phyloP scores from a whole-genome alignment of 2,888 invertebrate genomes.

The Agrotis clavis region DNA sequence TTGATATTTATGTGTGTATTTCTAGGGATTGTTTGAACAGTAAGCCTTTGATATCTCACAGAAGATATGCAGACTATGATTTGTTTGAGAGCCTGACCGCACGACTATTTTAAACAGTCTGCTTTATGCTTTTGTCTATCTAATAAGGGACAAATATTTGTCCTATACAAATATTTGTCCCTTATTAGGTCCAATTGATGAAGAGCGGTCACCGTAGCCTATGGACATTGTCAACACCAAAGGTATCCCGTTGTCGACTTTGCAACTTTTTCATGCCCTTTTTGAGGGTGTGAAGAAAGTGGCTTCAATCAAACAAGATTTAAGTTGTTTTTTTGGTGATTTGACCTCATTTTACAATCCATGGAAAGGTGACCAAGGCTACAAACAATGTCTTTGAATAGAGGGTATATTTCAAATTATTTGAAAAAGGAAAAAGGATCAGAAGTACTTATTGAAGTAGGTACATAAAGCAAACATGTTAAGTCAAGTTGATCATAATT shows the following conservation, averaged over 20 bases:
- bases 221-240: too few relatives aligned
- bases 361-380: neutral
- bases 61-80: neutral
- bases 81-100: neutral
- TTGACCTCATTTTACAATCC: neutral
- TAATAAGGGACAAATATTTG: too few relatives aligned
- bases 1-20: conserved; percentile 47
- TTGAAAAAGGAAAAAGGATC: too few relatives aligned
- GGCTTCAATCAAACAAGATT: too few relatives aligned
- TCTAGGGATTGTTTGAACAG: conserved; percentile 5
- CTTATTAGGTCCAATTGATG: too few relatives aligned
- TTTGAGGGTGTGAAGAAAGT: too few relatives aligned
- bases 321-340: neutral
- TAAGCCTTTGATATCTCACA: conserved; percentile 1
- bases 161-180: too few relatives aligned
- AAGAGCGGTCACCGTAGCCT: too few relatives aligned
- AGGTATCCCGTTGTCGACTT: neutral
- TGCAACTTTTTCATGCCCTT: too few relatives aligned
- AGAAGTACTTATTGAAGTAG: too few relatives aligned
- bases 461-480: too few relatives aligned
- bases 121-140: neutral
- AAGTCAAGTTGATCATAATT: neutral
- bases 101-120: neutral
- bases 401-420: neutral
- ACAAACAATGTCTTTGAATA: too few relatives aligned